Evolutionary conservation across 2,797 vertebrate genomes (phyloP).

Genomic region (Epinephelus malabaricus): DNA sequence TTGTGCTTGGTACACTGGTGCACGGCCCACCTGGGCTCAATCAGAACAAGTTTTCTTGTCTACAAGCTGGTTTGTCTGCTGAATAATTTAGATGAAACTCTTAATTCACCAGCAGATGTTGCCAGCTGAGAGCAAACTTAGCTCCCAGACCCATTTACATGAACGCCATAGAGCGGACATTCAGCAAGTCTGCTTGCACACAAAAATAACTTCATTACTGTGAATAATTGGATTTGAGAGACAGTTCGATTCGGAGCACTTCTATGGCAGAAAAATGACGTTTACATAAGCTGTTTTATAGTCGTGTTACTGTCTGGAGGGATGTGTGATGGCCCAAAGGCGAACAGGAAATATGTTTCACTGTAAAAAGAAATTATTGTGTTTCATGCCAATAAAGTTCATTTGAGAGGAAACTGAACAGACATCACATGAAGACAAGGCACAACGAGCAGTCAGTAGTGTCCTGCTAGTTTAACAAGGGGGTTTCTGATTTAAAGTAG

Average conservation of each 20-base stretch:
- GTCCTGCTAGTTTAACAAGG: not conserved
- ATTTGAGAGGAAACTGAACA: slow-evolving; percentile 19
- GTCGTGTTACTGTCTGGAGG: slow-evolving; percentile 10
- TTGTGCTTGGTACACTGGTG: slow-evolving; percentile 27
- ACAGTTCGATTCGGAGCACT: slow-evolving; percentile 21
- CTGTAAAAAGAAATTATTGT: slow-evolving; percentile 9
- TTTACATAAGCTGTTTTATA: slow-evolving; percentile 11
- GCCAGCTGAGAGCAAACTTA: slow-evolving; percentile 27
- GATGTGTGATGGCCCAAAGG: slow-evolving; percentile 8
- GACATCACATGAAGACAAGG: slow-evolving; percentile 3
- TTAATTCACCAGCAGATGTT: slow-evolving; percentile 26
- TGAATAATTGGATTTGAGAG: slow-evolving; percentile 6
- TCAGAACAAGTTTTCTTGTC: slow-evolving; percentile 40
- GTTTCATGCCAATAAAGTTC: slow-evolving; percentile 14
- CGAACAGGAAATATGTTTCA: slow-evolving; percentile 22
- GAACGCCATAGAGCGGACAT: slow-evolving; percentile 6
- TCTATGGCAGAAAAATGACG: not conserved
- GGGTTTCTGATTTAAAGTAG: slow-evolving; percentile 7
- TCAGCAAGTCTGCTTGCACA: slow-evolving; percentile 12
- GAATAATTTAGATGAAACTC: slow-evolving; percentile 58
- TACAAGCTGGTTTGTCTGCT: slow-evolving; percentile 37
- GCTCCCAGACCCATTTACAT: slow-evolving; percentile 14
- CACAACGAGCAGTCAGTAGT: not conserved
- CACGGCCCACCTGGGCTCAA: slow-evolving; percentile 26
- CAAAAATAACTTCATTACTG: slow-evolving; percentile 23